Conservation (phyloP, 2,797 vertebrate species). For the Avahi laniger region DNA sequence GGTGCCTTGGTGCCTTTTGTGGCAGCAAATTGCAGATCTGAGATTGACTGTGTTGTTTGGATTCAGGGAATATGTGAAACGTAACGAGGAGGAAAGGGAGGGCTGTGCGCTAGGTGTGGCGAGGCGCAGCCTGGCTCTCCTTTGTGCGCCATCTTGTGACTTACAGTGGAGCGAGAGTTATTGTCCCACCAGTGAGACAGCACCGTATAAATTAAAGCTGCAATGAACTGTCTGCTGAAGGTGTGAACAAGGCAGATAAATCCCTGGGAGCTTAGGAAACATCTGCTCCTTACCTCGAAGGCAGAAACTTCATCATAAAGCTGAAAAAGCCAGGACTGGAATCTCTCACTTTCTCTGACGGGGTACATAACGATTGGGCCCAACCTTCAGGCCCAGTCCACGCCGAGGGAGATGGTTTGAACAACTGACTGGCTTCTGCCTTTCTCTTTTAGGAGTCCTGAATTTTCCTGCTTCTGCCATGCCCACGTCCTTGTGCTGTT, state of each 20-base stretch:
- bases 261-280: conserved; percentile 81
- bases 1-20: background rate
- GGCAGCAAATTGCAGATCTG: background rate
- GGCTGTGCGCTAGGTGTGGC: fast-evolving
- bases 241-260: conserved; percentile 79
- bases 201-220: conserved; percentile 70
- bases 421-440: background rate
- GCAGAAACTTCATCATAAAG: conserved; percentile 67
- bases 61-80: background rate
- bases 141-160: conserved; percentile 52
- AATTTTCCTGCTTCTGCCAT: background rate
- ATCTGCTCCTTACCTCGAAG: conserved; percentile 81
- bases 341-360: conserved; percentile 42
- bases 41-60: background rate
- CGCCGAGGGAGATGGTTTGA: background rate
- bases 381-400: conserved; percentile 14
- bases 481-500: background rate
- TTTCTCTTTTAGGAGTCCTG: background rate
- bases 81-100: background rate
- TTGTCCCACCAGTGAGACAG: conserved; percentile 63
- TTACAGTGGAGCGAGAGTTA: conserved; percentile 39
- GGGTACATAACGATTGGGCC: conserved; percentile 53
- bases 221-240: conserved; percentile 80
- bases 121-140: background rate
- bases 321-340: conserved; percentile 52